Conservation (phyloP, 2,888 invertebrate species). For the Tenthredo distinguenda region DNA sequence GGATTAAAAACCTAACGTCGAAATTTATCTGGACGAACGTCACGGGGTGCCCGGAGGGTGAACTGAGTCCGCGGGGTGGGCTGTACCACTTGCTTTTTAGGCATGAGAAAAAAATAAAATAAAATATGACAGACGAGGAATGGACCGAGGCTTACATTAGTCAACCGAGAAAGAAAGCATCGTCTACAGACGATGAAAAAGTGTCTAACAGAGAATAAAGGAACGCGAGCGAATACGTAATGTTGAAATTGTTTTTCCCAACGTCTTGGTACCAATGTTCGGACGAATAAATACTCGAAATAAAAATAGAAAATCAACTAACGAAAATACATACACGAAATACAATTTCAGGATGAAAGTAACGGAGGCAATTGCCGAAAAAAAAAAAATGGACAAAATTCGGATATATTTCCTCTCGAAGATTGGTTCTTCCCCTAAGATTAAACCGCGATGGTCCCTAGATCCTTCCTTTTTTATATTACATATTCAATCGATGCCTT, state of each 20-base stretch:
- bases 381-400: no score
- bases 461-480: neutral
- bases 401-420: neutral
- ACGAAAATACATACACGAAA: neutral
- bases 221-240: slow-evolving; percentile 20
- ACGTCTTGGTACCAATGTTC: neutral
- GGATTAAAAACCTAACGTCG: neutral
- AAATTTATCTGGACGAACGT: slow-evolving; percentile 1
- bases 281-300: slow-evolving; percentile 3
- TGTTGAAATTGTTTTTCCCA: slow-evolving; percentile 27
- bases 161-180: neutral
- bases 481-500: no score
- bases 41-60: neutral
- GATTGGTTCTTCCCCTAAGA: neutral
- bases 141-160: slow-evolving; percentile 45
- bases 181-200: slow-evolving; percentile 34
- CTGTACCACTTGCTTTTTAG: neutral
- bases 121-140: slow-evolving; percentile 40
- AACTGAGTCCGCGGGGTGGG: neutral
- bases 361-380: neutral
- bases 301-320: neutral
- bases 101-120: neutral
- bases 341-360: neutral
- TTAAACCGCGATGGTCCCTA: neutral
- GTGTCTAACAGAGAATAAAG: neutral